Percentiles rank a stretch among this genome's conserved stretches.
Conservation (phyloP, 2,888 invertebrate genomes). For the Petrophora chlorosata region DNA sequence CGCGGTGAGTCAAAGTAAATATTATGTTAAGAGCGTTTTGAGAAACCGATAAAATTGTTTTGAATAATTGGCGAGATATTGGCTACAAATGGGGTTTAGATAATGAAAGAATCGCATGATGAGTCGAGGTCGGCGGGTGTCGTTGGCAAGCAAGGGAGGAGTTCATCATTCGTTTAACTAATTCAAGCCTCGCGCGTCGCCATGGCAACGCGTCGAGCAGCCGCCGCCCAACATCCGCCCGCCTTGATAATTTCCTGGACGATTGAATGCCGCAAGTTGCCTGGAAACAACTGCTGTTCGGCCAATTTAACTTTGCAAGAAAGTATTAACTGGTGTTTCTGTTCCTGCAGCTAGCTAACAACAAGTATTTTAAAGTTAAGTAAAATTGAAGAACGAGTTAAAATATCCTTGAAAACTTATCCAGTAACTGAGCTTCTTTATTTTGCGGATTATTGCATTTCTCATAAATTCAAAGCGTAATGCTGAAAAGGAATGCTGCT, state of each 20-base stretch:
- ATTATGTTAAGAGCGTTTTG: conserved; percentile 16
- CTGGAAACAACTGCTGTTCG: conserved; percentile 60
- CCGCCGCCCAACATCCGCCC: conserved; percentile 54
- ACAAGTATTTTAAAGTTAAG: no score
- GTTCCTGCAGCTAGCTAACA: no score
- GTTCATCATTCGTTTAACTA: conserved; percentile 74
- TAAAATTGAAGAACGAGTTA: no score
- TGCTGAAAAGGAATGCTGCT: conserved; percentile 6
- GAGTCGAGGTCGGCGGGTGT: conserved; percentile 42
- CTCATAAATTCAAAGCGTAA: conserved; percentile 27
- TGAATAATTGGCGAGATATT: conserved; percentile 2
- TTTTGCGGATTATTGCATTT: conserved; percentile 1
- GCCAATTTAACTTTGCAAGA: conserved; percentile 63
- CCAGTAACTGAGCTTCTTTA: no score
- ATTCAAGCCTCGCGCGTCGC: conserved; percentile 66
- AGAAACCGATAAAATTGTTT: conserved; percentile 6
- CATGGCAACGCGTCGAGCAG: conserved; percentile 63
- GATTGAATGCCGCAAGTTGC: conserved; percentile 62
- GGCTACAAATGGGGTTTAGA: background rate
- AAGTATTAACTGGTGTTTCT: conserved; percentile 34
- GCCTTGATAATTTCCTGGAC: conserved; percentile 69
- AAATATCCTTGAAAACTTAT: no score
- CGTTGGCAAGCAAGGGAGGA: conserved; percentile 51
- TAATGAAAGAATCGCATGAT: conserved; percentile 12
- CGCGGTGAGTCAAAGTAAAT: conserved; percentile 22